Percentiles rank a stretch among this genome's conserved stretches.
Evolutionary conservation across 2,888 invertebrate genomes (phyloP).

Genomic region (Ochlodes sylvanus): DNA sequence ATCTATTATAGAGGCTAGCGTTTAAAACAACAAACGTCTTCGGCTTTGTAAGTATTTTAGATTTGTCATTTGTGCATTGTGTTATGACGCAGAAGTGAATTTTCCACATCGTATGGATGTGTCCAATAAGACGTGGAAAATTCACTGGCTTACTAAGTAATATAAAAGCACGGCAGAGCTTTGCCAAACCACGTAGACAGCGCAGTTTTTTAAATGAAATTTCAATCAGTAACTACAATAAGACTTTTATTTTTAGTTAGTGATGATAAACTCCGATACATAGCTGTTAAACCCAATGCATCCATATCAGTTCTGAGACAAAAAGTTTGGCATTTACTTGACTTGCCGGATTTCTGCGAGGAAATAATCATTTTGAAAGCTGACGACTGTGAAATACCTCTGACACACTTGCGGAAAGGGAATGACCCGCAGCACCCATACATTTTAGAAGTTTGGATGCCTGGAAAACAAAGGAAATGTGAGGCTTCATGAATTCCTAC

Average conservation of each 20-base stretch:
- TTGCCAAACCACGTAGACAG: too few relatives aligned
- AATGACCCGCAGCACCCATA: conserved; percentile 72
- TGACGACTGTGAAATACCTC: conserved; percentile 61
- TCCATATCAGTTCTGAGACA: conserved; percentile 69
- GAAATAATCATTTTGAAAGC: conserved; percentile 71
- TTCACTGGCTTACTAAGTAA: too few relatives aligned
- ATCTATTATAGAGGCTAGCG: too few relatives aligned
- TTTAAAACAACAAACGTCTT: too few relatives aligned
- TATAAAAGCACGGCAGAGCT: too few relatives aligned
- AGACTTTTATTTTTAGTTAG: conserved; percentile 58
- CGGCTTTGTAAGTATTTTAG: too few relatives aligned
- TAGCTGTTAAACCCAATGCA: conserved; percentile 66
- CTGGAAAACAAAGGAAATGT: conserved; percentile 53
- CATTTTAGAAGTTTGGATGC: conserved; percentile 72
- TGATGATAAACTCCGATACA: conserved; percentile 68
- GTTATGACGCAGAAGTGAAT: too few relatives aligned
- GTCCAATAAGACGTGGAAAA: too few relatives aligned
- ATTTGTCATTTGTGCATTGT: too few relatives aligned
- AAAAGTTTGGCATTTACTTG: conserved; percentile 74
- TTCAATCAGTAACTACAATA: too few relatives aligned
- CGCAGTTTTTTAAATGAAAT: too few relatives aligned
- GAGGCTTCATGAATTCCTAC: conserved; percentile 39
- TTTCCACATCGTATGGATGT: too few relatives aligned
- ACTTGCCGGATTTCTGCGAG: conserved; percentile 76
- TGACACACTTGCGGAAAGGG: conserved; percentile 68